Percentiles rank a stretch among this genome's conserved stretches.
Conservation (phyloP, 1,140 invertebrate species). For the Mercenaria mercenaria region DNA sequence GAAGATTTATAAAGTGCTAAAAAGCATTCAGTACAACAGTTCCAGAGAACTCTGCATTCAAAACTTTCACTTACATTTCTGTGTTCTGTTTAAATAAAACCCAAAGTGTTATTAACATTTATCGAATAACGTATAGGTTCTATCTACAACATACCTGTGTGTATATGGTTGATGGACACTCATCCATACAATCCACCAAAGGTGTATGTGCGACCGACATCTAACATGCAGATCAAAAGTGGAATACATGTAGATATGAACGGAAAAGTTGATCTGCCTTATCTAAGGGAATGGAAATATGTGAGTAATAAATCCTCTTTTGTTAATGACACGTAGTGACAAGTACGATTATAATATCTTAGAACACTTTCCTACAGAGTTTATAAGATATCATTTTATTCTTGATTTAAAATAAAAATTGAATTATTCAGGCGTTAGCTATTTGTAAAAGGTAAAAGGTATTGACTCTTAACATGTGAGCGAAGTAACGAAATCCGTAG, state of each 20-base stretch:
- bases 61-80: too few species aligned
- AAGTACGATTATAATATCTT: not conserved
- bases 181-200: conserved; percentile 99
- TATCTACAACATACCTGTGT: conserved; percentile 98
- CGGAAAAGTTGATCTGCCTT: conserved; percentile 98
- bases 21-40: too few species aligned
- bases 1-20: too few species aligned
- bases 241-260: conserved; percentile 97
- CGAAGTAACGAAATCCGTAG: too few species aligned
- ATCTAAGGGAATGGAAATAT: conserved; percentile 96
- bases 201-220: conserved; percentile 98
- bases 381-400: not conserved
- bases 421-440: too few species aligned
- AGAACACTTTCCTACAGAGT: not conserved
- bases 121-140: too few species aligned
- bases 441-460: too few species aligned
- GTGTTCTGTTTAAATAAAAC: too few species aligned
- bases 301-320: not conserved
- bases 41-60: too few species aligned
- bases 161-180: conserved; percentile 98
- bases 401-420: not conserved
- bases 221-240: conserved; percentile 97
- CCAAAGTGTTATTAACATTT: too few species aligned
- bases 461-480: too few species aligned
- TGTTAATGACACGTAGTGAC: not conserved